A percentile compares a stretch with the other conserved stretches of the same genome.
Evolutionary conservation across 2,113 vertebrate genomes (phyloP).

Genomic region (Eclectus roratus): DNA sequence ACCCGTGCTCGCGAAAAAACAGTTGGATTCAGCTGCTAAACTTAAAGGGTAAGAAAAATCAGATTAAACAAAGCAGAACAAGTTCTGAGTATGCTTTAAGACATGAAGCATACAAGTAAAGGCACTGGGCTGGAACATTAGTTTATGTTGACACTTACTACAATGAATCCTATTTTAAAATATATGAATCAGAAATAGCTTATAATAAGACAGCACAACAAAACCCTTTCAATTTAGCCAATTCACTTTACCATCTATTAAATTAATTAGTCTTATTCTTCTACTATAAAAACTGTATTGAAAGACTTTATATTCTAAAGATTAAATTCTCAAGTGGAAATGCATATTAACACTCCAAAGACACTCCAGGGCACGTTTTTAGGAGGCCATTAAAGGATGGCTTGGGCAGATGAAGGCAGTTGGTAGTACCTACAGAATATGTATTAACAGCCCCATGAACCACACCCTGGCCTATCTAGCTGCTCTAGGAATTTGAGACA

Average conservation of each 20-base stretch:
- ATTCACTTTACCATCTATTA: not conserved
- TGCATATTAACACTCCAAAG: slow-evolving; percentile 3
- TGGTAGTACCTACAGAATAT: not conserved
- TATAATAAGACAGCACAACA: not conserved
- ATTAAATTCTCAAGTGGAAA: not conserved
- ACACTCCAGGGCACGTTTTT: not conserved
- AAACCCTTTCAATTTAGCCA: not conserved
- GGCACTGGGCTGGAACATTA: not conserved
- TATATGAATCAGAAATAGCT: not conserved
- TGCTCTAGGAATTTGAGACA: not conserved
- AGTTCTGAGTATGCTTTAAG: not conserved
- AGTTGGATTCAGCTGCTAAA: not conserved
- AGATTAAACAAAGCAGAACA: not conserved
- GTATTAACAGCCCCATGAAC: not conserved
- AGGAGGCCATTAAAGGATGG: slow-evolving; percentile 9
- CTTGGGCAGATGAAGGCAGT: not conserved
- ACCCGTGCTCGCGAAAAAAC: not conserved
- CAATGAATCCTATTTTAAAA: not conserved
- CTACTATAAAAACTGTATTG: not conserved
- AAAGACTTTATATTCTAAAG: not conserved
- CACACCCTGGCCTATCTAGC: not conserved
- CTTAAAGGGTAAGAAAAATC: not conserved
- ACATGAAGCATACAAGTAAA: not conserved
- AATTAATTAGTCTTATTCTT: slow-evolving; percentile 2
- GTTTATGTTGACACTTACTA: not conserved